Evolutionary conservation across 2,113 vertebrate genomes (phyloP), one percentile per base, ranked within the genome.

Genomic region (Pygoscelis antarcticus): DNA sequence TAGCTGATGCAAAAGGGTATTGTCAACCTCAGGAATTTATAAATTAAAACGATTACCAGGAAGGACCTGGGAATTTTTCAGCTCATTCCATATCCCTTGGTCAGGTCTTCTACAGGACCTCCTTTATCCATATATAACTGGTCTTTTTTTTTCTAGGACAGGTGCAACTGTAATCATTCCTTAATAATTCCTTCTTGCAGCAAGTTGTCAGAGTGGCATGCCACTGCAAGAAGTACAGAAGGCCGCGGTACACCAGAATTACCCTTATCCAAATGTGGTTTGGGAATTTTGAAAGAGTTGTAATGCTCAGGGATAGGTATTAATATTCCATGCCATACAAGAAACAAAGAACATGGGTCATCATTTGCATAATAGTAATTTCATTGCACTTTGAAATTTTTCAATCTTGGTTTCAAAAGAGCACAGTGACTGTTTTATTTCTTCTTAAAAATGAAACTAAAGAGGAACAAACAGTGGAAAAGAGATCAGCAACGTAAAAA

Each of bases 291-390:
- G 47, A 38, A 79, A 90, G 84, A 19, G 5, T 11, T 78, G 46
- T n/a, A 9, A 1, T 5, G 78, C 87, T 78, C 1, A 0, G 36
- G 62, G 66, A 4, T 4, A 11, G 34, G 13, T 34, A 61, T 78
- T 62, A 27, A 21, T 16, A 49, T 69, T 90, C 71, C 46, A 15
- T 14, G 25, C 16, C 64, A n/a, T 5, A 5, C 36, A 83, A 66
- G 58, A 83, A 66, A 51, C 51, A 70, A 69, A 54, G 46, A 70
- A 7, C 36, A 25, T 0, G 0, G 23, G 2, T 61, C 5, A 3
- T 46, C 23, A 38, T 90, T 77, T 80, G 34, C 79, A 62, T 36
- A 14, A 78, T n/a, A 85, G 10, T 2, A 19, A 30, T 14, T 69
- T 17, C 9, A 6, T 7, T 11, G 8, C 8, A 1, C 57, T 72